Base-by-base conservation (phyloP, 1,140 invertebrate genomes). In the Megathymus violae region DNA sequence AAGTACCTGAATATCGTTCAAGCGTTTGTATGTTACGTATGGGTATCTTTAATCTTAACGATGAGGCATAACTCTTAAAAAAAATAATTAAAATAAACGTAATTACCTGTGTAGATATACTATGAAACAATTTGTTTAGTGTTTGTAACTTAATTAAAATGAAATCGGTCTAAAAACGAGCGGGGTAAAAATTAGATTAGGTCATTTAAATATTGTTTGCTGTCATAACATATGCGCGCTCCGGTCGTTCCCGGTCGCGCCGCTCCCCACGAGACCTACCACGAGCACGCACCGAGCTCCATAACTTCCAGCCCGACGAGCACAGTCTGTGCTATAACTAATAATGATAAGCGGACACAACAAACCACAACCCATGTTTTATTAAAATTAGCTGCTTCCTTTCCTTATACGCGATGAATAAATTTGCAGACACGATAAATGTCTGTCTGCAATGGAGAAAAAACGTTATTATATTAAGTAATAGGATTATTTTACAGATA, bases 331-430 rank as follows among this genome's bases (percentile, higher is more conserved):
- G 27, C 27, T 16, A 50, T 27, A 34, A 34, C 27, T n/a, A n/a
- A n/a, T 50, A 50, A 34, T 50, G 15, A 51, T 22, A 36, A 38
- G 31, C 38, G 48, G 31, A 17, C 27, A 27, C 10, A 48, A 48
- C 31, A 48, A 48, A 31, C 22, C 31, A 27, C 31, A 36, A 51
- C 38, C 19, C 38, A 51, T 38, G 34, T 52, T 19, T 16, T 34
- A 16, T 22, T 52, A 19, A 52, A 52, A 52, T 52, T 38, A 52
- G 36, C 15, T 11, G 31, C 13, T 48, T 48, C 46, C 48, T 52
- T 15, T 34, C 48, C 48, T 52, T 52, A 52, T 40, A 38, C 13
- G 48, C 31, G 48, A 52, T 52, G 48, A 50, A 52, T 51, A 51
- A 38, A 51, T 51, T 51, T 51, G 34, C 34, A 38, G 10, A 7